Percentiles rank a stretch among this genome's conserved stretches.
Conservation (phyloP, 2,797 vertebrate species). For the Myripristis murdjan region DNA sequence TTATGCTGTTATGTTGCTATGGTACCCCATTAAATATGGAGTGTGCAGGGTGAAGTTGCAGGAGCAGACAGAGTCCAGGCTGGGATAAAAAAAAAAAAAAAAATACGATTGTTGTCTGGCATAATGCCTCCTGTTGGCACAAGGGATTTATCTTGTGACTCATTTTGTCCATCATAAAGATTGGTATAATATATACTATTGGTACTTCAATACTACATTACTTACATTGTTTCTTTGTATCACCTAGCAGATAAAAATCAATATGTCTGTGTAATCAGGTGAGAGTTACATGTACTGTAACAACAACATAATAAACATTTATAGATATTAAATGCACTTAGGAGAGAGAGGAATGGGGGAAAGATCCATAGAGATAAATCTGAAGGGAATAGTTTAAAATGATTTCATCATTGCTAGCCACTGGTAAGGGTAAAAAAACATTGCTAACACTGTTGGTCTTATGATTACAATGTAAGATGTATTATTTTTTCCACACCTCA, state of each 20-base stretch:
- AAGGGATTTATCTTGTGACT: conserved; percentile 3
- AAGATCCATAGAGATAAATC: too few relatives aligned
- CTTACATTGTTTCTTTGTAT: too few relatives aligned
- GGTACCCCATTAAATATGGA: conserved; percentile 14
- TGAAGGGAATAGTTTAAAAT: conserved; percentile 4
- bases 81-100: conserved; percentile 25
- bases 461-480: too few relatives aligned
- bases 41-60: neutral
- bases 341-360: too few relatives aligned
- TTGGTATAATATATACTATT: too few relatives aligned
- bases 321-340: too few relatives aligned
- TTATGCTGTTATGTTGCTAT: conserved; percentile 50
- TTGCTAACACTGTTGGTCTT: too few relatives aligned
- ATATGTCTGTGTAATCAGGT: neutral
- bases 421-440: too few relatives aligned
- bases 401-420: too few relatives aligned
- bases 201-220: too few relatives aligned
- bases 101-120: conserved; percentile 6
- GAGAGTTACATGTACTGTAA: too few relatives aligned
- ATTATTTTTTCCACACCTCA: neutral
- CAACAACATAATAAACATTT: too few relatives aligned
- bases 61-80: conserved; percentile 39
- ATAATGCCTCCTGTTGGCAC: neutral
- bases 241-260: neutral
- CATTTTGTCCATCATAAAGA: conserved; percentile 1